phyloP scores from a whole-genome alignment of 2,113 vertebrate genomes.

The Alouatta palliata region DNA sequence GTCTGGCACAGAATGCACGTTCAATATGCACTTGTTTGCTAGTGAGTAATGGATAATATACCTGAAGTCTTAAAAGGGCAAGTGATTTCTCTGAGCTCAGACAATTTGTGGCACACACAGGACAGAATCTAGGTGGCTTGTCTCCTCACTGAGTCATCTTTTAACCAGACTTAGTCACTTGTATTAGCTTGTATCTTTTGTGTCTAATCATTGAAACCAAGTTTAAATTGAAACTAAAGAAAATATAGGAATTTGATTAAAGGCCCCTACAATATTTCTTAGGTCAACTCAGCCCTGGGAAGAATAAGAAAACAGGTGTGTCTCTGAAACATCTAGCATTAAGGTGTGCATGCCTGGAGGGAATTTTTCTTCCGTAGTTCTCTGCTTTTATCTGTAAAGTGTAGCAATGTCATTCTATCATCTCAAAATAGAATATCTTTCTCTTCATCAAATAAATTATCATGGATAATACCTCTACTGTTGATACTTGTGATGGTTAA shows the following conservation, averaged over 20 bases:
- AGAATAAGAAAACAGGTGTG: neutral
- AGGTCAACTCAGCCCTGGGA: neutral
- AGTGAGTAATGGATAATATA: neutral
- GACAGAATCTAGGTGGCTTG: too few relatives aligned
- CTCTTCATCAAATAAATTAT: neutral
- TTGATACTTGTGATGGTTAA: neutral
- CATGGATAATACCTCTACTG: neutral
- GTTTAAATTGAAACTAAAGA: neutral
- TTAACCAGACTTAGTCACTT: neutral
- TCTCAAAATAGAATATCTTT: neutral
- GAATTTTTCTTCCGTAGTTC: neutral
- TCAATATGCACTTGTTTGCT: neutral
- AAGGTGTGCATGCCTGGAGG: neutral
- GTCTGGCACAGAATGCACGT: fast-evolving
- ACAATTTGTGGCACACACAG: too few relatives aligned
- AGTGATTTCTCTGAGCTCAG: neutral
- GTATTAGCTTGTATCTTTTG: neutral
- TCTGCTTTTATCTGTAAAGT: neutral
- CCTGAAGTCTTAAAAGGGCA: neutral
- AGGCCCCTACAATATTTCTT: neutral
- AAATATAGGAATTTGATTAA: neutral
- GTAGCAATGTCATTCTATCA: neutral
- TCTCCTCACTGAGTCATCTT: neutral
- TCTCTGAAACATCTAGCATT: too few relatives aligned
- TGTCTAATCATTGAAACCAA: neutral